phyloP scores from a whole-genome alignment of 2,888 invertebrate genomes.

The Thyatira batis region DNA sequence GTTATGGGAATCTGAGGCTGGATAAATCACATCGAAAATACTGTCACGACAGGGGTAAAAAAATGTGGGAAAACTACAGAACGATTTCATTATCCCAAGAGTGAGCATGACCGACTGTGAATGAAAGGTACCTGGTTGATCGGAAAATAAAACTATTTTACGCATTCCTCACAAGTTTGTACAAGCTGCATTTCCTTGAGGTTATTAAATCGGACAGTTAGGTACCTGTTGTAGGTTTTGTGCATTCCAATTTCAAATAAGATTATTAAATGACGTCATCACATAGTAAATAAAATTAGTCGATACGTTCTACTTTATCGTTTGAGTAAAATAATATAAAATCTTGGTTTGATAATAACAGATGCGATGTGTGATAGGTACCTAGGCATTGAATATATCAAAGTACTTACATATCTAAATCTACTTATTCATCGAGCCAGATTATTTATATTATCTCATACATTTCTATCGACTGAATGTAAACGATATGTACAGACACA shows the following conservation, averaged over 20 bases:
- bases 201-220: slow-evolving; percentile 13
- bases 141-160: slow-evolving; percentile 17
- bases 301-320: too few species aligned
- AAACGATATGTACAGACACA: not conserved
- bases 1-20: slow-evolving; percentile 73
- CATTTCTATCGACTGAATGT: not conserved
- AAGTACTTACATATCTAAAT: too few species aligned
- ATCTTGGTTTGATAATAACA: too few species aligned
- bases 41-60: slow-evolving; percentile 73
- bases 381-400: too few species aligned
- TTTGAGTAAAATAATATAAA: too few species aligned
- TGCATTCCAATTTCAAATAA: too few species aligned
- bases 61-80: slow-evolving; percentile 64
- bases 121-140: slow-evolving; percentile 38
- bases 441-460: too few species aligned
- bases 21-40: slow-evolving; percentile 77
- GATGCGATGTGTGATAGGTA: too few species aligned
- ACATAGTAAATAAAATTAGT: too few species aligned
- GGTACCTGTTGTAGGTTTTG: too few species aligned
- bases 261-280: too few species aligned
- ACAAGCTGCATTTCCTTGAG: slow-evolving; percentile 15
- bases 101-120: slow-evolving; percentile 61
- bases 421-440: too few species aligned
- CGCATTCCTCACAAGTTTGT: slow-evolving; percentile 13
- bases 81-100: slow-evolving; percentile 65